These are phyloP conservation scores for Forbesichthys papilliferus DNA, from an alignment of 2,113 vertebrate species.

Conservation along the genomic window DNA sequence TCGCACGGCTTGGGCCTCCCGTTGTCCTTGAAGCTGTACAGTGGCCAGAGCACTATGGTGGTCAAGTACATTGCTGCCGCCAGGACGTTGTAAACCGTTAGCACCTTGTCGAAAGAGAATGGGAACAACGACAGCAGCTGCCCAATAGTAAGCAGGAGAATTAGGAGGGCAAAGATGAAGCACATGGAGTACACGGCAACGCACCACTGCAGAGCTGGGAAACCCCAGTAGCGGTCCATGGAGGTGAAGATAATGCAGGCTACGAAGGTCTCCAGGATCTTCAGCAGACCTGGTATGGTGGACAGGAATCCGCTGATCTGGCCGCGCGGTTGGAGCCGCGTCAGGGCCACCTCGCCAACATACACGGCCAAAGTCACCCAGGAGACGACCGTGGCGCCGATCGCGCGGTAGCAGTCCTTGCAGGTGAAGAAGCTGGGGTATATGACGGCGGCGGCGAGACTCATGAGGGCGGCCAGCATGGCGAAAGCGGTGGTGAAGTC, in stretches of 20 bases:
- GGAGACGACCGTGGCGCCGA: conserved; percentile 75
- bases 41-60: conserved; percentile 82
- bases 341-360: conserved; percentile 74
- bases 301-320: conserved; percentile 84
- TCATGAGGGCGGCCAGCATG: conserved; percentile 81
- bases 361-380: conserved; percentile 79
- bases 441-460: conserved; percentile 79
- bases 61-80: conserved; percentile 80
- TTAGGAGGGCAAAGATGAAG: conserved; percentile 81
- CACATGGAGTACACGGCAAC: conserved; percentile 84
- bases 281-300: conserved; percentile 83
- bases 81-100: conserved; percentile 77
- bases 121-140: conserved; percentile 67
- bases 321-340: conserved; percentile 67
- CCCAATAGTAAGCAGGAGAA: conserved; percentile 76
- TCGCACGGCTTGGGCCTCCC: rapidly evolving
- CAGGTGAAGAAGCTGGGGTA: conserved; percentile 76
- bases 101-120: conserved; percentile 72
- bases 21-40: conserved; percentile 65
- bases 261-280: conserved; percentile 84
- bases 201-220: conserved; percentile 76
- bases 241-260: conserved; percentile 86
- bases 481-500: conserved; percentile 86
- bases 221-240: conserved; percentile 28
- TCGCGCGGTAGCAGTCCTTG: conserved; percentile 40